Evolutionary conservation across 2,113 vertebrate species (phyloP), one percentile per base, ranked within the genome.

Genomic region (Anguilla rostrata): DNA sequence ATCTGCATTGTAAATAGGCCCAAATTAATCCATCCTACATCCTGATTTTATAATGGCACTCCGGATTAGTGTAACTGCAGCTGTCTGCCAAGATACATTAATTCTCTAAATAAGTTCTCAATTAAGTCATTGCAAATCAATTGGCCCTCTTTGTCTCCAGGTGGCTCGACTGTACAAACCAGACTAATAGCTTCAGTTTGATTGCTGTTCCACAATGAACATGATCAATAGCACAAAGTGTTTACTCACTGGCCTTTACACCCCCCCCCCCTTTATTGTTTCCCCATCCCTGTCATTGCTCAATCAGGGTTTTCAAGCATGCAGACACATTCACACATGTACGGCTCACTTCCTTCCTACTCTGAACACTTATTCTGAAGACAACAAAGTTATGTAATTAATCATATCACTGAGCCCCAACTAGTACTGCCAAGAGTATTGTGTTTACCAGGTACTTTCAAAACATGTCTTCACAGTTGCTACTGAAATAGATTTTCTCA

Each of bases 71-170:
- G 82, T 85, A 87, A 79, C 82, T 86, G 82, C 89, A 85, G 86
- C 87, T 87, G 66, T 78, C 83, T 43, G 81, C 88, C 87, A 82
- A 89, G 85, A 88, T 81, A 84, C 86, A 84, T 87, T 90, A 83
- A 83, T 89, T 86, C 87, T 84, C 85, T 85, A 89, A 91, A 92
- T 89, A 90, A 91, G 86, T 89, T 89, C 86, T 86, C 86, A 88
- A 89, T 92, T 87, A 89, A 89, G 87, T 80, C 80, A 12, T 22
- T 56, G 87, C 79, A 79, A 87, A 87, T 91, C 89, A 87, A 83
- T 82, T 39, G 85, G 46, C 43, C 56, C 29, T 57, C 86, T 88
- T 80, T 87, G 82, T 86, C 86, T 79, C 75, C 87, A 89, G 87
- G 87, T 89, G 89, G 84, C 41, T 83, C 20, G 49, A 43, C 41